Percentiles rank a stretch among this genome's conserved stretches.
Evolutionary conservation across 2,113 vertebrate genomes (phyloP).

Genomic region (Eidolon helvum): DNA sequence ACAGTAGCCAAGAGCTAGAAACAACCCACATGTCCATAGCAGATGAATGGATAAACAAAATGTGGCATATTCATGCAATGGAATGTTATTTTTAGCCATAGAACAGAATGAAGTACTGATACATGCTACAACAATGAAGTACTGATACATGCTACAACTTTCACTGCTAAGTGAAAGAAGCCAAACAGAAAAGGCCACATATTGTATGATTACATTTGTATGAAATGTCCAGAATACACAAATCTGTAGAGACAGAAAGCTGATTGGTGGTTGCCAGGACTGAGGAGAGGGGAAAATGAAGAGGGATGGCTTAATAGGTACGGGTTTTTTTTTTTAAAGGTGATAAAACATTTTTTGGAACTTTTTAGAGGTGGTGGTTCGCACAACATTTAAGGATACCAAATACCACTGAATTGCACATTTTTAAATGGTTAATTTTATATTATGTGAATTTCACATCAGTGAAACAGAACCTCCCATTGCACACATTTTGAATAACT

Average conservation of each 20-base stretch:
- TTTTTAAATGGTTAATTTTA: not conserved
- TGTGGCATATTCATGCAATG: not conserved
- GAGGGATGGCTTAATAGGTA: not conserved
- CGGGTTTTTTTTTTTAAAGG: not conserved
- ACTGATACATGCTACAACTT: too few relatives aligned
- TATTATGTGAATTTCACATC: not conserved
- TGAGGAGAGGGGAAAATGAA: not conserved
- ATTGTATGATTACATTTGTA: not conserved
- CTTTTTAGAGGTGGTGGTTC: not conserved
- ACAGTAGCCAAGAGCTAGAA: not conserved
- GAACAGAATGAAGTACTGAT: not conserved
- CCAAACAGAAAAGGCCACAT: not conserved
- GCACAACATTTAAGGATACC: not conserved
- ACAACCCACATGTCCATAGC: not conserved
- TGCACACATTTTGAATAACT: not conserved
- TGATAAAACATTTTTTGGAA: not conserved
- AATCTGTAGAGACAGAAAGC: not conserved
- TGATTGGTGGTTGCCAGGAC: not conserved
- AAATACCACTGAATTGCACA: not conserved
- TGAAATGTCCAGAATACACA: not conserved
- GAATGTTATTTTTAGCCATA: not conserved
- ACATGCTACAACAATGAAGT: not conserved
- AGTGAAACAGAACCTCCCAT: not conserved
- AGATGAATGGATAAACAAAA: not conserved
- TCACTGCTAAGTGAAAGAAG: not conserved